Conservation (phyloP, 2,797 vertebrate species). For the Protosalanx chinensis region DNA sequence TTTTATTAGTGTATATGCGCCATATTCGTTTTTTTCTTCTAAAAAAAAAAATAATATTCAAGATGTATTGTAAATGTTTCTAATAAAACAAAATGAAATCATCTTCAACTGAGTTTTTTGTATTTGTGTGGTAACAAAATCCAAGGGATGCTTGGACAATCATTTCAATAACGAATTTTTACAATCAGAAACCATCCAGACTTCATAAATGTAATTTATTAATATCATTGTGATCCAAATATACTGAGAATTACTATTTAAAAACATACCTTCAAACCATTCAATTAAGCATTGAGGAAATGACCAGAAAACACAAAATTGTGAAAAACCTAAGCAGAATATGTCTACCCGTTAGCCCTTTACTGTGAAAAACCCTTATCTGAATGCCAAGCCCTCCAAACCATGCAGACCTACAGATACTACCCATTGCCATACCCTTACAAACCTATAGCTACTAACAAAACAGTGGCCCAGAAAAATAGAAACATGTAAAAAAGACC, state of each 20-base stretch:
- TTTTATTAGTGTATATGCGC: constrained; percentile 82
- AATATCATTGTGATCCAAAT: constrained; percentile 67
- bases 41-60: constrained; percentile 72
- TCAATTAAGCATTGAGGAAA: constrained; percentile 56
- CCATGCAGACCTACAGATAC: background rate
- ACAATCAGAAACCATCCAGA: constrained; percentile 32
- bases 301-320: constrained; percentile 48
- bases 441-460: background rate
- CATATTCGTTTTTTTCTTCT: constrained; percentile 79
- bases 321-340: constrained; percentile 51
- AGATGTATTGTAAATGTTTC: constrained; percentile 87
- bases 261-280: constrained; percentile 59
- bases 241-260: constrained; percentile 64
- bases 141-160: background rate
- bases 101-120: constrained; percentile 43
- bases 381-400: background rate
- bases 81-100: constrained; percentile 81
- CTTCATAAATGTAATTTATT: constrained; percentile 72
- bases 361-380: constrained; percentile 44
- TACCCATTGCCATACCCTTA: background rate
- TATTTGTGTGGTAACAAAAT: background rate
- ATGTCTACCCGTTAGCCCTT: constrained; percentile 53
- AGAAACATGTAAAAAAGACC: constrained; percentile 41
- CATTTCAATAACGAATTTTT: background rate
- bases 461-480: constrained; percentile 9